Evolutionary conservation across 1,140 invertebrate genomes (phyloP).

Genomic region (Lasioglossum albipes): DNA sequence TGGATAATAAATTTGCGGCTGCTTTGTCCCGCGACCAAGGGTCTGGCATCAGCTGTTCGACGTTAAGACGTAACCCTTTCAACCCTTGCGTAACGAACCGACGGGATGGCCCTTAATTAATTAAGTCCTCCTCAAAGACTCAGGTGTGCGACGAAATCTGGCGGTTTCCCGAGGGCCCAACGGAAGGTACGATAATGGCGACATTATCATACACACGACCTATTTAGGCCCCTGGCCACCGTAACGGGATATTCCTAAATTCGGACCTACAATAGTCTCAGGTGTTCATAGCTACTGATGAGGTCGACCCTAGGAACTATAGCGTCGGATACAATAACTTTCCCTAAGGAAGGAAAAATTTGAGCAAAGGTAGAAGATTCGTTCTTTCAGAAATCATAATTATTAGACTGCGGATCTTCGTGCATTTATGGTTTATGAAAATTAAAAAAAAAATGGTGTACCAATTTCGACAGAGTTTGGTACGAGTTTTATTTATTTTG

Average conservation of each 20-base stretch:
- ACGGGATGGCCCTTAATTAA: constrained; percentile 72
- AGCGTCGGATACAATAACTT: background rate
- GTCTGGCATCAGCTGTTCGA: constrained; percentile 70
- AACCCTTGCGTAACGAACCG: constrained; percentile 63
- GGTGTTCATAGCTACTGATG: constrained; percentile 50
- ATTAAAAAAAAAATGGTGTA: too few relatives aligned
- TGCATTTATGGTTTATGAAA: too few relatives aligned
- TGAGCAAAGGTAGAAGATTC: background rate
- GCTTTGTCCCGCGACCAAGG: constrained; percentile 47
- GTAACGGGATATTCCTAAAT: constrained; percentile 60
- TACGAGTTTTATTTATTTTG: too few relatives aligned
- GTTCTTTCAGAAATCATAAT: too few relatives aligned
- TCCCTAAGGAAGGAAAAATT: background rate
- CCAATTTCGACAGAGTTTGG: too few relatives aligned
- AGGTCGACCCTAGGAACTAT: constrained; percentile 15
- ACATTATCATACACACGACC: constrained; percentile 78
- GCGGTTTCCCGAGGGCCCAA: constrained; percentile 65
- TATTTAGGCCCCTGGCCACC: constrained; percentile 65
- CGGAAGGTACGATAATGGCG: constrained; percentile 71
- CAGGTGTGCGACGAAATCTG: constrained; percentile 76
- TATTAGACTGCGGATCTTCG: too few relatives aligned
- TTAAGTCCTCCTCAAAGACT: constrained; percentile 75
- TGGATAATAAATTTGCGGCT: constrained; percentile 46
- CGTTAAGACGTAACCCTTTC: constrained; percentile 72
- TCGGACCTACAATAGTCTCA: constrained; percentile 56